phyloP scores from a whole-genome alignment of 2,888 invertebrate genomes.

The Lapara coniferarum region DNA sequence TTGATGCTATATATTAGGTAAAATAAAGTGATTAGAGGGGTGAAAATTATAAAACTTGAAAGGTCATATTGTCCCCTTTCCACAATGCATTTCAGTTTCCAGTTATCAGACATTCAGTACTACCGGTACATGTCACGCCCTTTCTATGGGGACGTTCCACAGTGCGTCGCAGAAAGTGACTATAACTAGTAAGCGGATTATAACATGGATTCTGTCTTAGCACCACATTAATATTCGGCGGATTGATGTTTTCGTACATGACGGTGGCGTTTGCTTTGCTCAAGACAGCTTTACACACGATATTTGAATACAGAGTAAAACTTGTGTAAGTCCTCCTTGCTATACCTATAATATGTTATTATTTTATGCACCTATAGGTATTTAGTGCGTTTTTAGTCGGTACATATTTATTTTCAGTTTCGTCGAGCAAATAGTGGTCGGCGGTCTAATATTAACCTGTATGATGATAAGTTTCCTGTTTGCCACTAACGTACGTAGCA shows the following conservation, averaged over 20 bases:
- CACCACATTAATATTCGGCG: slow-evolving; percentile 64
- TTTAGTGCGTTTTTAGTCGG: background rate
- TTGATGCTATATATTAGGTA: too few relatives aligned
- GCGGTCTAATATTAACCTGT: slow-evolving; percentile 55
- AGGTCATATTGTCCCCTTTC: too few relatives aligned
- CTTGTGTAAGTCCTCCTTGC: slow-evolving; percentile 61
- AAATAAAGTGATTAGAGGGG: too few relatives aligned
- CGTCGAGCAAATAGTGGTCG: slow-evolving; percentile 65
- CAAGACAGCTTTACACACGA: slow-evolving; percentile 70
- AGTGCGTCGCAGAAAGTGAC: too few relatives aligned
- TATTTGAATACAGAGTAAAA: slow-evolving; percentile 75
- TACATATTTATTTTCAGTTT: slow-evolving; percentile 53
- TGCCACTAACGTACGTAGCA: slow-evolving; percentile 61
- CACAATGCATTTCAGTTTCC: too few relatives aligned
- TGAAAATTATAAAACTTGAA: too few relatives aligned
- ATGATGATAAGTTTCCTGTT: slow-evolving; percentile 61
- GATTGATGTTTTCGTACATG: slow-evolving; percentile 66
- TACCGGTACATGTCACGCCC: too few relatives aligned
- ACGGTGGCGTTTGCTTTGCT: slow-evolving; percentile 60
- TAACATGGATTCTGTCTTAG: slow-evolving; percentile 44
- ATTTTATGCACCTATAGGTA: slow-evolving; percentile 4
- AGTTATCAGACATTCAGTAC: too few relatives aligned
- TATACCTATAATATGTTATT: slow-evolving; percentile 32
- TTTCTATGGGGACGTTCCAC: too few relatives aligned
- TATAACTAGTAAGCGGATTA: background rate